Percentiles rank a stretch among this genome's conserved stretches.
phyloP scores from a whole-genome alignment of 2,797 vertebrate genomes.

The Pipistrellus nathusii region DNA sequence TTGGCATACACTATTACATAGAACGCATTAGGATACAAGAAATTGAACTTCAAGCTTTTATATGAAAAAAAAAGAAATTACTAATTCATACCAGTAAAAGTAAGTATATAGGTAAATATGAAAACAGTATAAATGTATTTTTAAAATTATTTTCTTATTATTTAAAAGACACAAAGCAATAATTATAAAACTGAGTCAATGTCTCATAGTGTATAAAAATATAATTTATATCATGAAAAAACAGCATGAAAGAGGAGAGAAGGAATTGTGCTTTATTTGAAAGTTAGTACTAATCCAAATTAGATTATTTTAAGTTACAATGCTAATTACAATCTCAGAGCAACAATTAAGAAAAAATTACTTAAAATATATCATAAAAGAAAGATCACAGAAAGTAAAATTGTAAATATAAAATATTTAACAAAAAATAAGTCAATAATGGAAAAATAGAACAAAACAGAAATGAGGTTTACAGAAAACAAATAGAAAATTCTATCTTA shows the following conservation, averaged over 20 bases:
- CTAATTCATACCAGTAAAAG: background rate
- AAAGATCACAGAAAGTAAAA: conserved; percentile 31
- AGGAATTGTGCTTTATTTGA: background rate
- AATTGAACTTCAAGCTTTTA: conserved; percentile 19
- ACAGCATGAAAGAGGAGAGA: background rate
- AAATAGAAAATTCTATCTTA: background rate
- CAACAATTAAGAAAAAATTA: conserved; percentile 51
- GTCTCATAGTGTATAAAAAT: conserved; percentile 22
- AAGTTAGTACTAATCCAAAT: conserved; percentile 48
- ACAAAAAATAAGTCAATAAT: conserved; percentile 36
- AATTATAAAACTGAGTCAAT: conserved; percentile 3
- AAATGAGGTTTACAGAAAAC: background rate
- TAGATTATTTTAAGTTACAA: conserved; percentile 28
- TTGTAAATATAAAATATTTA: background rate
- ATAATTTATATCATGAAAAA: conserved; percentile 18
- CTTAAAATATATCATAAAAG: conserved; percentile 7
- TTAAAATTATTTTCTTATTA: background rate
- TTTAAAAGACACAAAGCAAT: conserved; percentile 54
- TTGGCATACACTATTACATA: background rate
- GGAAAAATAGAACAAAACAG: background rate
- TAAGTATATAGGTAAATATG: background rate
- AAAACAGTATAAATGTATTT: background rate
- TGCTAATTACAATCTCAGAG: conserved; percentile 42
- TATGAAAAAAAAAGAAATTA: background rate
- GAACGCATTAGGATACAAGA: background rate